A percentile compares a stretch with the other conserved stretches of the same genome.
Evolutionary conservation across 1,140 invertebrate species (phyloP).

Genomic region (Lamellibrachia luymesi): DNA sequence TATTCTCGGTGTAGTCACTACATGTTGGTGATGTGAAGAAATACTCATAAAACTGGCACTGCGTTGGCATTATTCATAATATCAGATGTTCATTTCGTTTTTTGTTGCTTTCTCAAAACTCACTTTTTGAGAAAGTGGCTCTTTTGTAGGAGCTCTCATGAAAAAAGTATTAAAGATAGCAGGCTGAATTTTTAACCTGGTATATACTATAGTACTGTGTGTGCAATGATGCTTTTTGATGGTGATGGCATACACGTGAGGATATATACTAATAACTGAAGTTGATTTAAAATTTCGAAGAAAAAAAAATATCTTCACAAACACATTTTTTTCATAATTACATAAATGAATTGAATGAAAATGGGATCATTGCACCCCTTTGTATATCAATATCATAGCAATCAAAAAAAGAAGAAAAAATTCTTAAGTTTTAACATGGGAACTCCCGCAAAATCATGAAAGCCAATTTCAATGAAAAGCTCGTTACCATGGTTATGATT

Average conservation of each 20-base stretch:
- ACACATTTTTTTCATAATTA: not conserved
- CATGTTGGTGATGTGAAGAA: not conserved
- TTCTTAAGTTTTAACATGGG: not conserved
- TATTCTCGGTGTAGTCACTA: not conserved
- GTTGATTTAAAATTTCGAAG: not conserved
- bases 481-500: not conserved
- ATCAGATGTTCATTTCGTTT: too few relatives aligned
- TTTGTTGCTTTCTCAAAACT: not conserved
- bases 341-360: not conserved
- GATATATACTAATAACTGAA: not conserved
- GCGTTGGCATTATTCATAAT: not conserved
- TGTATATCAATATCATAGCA: not conserved
- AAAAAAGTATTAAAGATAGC: not conserved
- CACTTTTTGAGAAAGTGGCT: not conserved
- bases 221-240: not conserved
- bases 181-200: not conserved
- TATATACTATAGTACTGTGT: not conserved
- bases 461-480: not conserved
- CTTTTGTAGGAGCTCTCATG: not conserved
- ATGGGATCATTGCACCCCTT: not conserved
- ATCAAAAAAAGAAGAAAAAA: not conserved
- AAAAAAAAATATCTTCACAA: not conserved
- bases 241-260: not conserved
- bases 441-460: not conserved
- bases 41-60: not conserved